Base-by-base conservation (phyloP, 1,140 invertebrate species). In the Hyles vespertilio region DNA sequence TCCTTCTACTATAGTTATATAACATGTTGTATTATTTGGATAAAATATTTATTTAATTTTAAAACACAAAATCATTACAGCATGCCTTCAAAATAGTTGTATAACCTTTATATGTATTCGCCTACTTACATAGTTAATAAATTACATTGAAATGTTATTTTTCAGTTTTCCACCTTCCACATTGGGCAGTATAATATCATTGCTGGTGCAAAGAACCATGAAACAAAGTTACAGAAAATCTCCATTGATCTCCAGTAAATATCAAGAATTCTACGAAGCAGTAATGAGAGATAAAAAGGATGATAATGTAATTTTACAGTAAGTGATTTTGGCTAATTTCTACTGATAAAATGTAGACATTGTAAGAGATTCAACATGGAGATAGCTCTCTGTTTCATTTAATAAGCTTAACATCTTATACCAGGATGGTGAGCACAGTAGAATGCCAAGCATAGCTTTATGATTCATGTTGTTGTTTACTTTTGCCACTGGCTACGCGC, bases 181-280 rank as follows among this genome's bases (percentile, higher is more conserved):
- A 40, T 60, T 88, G 33, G 81, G 83, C 10, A 86, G 85, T 63
- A 86, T 88, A 51, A 77, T 85, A 60, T 80, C 85, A 7, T 61
- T 81, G 22, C 61, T 88, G 57, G 74, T 85, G 4, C 85, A 88
- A 51, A 76, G 84, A 66, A 72, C 84, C 44, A 88, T 88, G 85
- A 88, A 87, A 58, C 79, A 81, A 44, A 85, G 66, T 60, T 88
- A 87, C 44, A 76, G 85, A 59, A 88, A 87, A 54, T 88, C 82
- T 11, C 85, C 84, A 43, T 67, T 78, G 22, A 84, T 87, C 69
- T 86, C 83, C 46, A 85, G 78, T 59, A 84, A 77, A 72, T 88
- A 88, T 59, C 79, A 81, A 67, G 79, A 87, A 36, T 67, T 88
- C 54, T 88, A 86, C 75, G 79, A 88, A 59, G 73, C 74, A 44